These are phyloP conservation scores for Zelostemma sp. DNA, from an alignment of 1,140 invertebrate genomes.

Conservation along the genomic window DNA sequence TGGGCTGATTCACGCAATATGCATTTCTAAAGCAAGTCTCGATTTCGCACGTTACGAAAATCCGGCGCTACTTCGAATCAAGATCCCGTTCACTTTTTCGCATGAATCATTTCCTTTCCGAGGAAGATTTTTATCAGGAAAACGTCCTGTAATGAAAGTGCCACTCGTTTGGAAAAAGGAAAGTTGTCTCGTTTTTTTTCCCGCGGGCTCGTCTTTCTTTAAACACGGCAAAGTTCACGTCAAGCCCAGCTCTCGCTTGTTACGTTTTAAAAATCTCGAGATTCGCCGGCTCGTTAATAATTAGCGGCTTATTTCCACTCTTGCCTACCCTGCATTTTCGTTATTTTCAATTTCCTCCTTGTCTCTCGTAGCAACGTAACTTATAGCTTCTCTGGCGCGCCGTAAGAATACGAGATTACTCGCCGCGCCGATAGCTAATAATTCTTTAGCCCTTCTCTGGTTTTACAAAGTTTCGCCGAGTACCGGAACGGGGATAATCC, in stretches of 20 bases:
- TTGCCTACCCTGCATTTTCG: constrained; percentile 30
- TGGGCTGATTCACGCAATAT: constrained; percentile 33
- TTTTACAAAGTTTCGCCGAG: background rate
- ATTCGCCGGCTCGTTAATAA: constrained; percentile 34
- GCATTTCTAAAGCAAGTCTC: constrained; percentile 36
- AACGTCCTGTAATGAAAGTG: background rate
- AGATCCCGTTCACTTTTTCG: constrained; percentile 8
- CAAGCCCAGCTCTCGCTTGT: constrained; percentile 25
- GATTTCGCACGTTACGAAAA: constrained; percentile 29
- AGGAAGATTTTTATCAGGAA: background rate
- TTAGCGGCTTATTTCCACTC: constrained; percentile 34
- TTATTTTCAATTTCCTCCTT: constrained; percentile 37
- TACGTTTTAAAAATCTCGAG: constrained; percentile 34
- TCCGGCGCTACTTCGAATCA: constrained; percentile 23
- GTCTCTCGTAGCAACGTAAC: constrained; percentile 17
- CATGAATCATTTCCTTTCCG: background rate
- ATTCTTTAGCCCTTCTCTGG: constrained; percentile 2
- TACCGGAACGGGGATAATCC: background rate
- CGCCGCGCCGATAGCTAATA: constrained; percentile 39
- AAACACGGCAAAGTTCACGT: constrained; percentile 18
- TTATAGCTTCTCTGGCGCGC: constrained; percentile 34
- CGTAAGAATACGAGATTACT: constrained; percentile 36
- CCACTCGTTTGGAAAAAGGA: background rate
- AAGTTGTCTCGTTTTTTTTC: background rate
- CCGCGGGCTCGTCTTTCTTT: too few species aligned